Evolutionary conservation across 2,888 invertebrate species (phyloP).

Genomic region (Erannis defoliaria): DNA sequence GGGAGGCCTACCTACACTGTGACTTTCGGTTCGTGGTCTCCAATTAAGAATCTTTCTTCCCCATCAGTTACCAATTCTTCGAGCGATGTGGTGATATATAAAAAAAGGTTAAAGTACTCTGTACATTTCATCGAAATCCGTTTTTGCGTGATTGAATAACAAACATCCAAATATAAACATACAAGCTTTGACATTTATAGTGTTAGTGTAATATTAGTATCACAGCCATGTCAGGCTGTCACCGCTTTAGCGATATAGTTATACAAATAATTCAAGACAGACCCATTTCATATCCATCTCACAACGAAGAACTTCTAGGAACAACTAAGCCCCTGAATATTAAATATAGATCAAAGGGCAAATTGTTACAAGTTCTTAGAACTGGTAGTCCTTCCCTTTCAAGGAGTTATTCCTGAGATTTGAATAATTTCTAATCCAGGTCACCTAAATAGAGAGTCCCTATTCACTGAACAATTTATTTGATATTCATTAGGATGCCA

Average conservation of each 20-base stretch:
- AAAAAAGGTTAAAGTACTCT: too few relatives aligned
- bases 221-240: too few relatives aligned
- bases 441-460: not conserved
- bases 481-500: conserved; percentile 1
- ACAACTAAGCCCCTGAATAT: conserved; percentile 15
- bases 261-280: not conserved
- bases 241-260: not conserved
- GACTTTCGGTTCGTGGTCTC: too few relatives aligned
- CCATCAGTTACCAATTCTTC: too few relatives aligned
- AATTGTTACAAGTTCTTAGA: conserved; percentile 19
- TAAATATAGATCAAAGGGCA: conserved; percentile 28
- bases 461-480: conserved; percentile 7
- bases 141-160: too few relatives aligned
- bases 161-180: too few relatives aligned
- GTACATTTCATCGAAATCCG: too few relatives aligned
- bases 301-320: not conserved
- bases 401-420: conserved; percentile 9
- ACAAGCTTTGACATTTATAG: too few relatives aligned
- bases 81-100: too few relatives aligned
- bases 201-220: too few relatives aligned
- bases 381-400: conserved; percentile 4
- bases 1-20: too few relatives aligned
- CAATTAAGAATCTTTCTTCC: too few relatives aligned
- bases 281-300: conserved; percentile 3
- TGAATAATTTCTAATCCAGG: conserved; percentile 15